Evolutionary conservation across 2,888 invertebrate species (phyloP).

Genomic region (Yponomeuta evonymella): DNA sequence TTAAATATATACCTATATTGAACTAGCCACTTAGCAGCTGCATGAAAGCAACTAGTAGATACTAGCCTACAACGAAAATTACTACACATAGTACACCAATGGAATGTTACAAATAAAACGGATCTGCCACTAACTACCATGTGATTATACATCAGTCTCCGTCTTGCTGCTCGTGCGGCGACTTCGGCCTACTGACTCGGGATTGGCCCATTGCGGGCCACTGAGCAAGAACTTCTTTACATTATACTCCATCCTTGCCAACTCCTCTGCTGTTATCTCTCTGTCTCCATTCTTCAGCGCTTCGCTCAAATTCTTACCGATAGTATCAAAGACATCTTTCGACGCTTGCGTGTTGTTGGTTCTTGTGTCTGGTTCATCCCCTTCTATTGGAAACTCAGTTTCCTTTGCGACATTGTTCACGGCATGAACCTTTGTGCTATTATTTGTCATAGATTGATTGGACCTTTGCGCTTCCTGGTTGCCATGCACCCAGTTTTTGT

Average conservation of each 20-base stretch:
- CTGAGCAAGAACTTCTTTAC: constrained; percentile 85
- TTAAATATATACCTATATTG: neutral
- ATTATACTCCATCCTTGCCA: constrained; percentile 85
- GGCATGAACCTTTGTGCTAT: neutral
- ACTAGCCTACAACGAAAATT: constrained; percentile 27
- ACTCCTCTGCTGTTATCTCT: constrained; percentile 72
- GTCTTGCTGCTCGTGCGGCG: constrained; percentile 73
- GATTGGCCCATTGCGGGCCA: constrained; percentile 60
- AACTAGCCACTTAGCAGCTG: constrained; percentile 5
- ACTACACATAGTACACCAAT: constrained; percentile 16
- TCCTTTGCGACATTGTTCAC: constrained; percentile 54
- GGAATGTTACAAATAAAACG: constrained; percentile 32
- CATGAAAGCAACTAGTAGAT: constrained; percentile 22
- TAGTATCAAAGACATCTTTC: constrained; percentile 24
- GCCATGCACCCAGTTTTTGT: constrained; percentile 49
- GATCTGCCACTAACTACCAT: constrained; percentile 36
- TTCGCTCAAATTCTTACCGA: constrained; percentile 42
- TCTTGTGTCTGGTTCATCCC: constrained; percentile 54
- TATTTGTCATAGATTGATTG: constrained; percentile 19
- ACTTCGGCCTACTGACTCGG: constrained; percentile 46
- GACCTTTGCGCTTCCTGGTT: constrained; percentile 30
- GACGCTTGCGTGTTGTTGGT: constrained; percentile 35
- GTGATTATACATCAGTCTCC: constrained; percentile 73
- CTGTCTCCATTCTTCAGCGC: constrained; percentile 51
- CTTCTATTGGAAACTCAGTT: constrained; percentile 63